Base-by-base conservation (phyloP, 1,140 invertebrate species). In the Diprion similis region DNA sequence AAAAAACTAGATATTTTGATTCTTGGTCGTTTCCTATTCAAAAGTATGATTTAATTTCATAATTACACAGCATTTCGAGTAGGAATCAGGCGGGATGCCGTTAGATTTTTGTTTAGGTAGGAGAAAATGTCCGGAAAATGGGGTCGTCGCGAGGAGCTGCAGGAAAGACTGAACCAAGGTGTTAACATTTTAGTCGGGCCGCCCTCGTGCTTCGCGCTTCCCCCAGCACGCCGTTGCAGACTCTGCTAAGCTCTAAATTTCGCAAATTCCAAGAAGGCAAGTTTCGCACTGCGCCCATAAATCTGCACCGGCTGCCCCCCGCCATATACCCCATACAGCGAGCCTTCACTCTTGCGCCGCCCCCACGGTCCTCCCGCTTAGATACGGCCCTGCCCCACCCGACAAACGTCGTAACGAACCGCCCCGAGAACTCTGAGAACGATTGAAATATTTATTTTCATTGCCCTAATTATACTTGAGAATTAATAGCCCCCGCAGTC, bases 181-280 rank as follows among this genome's bases (percentile, higher is more conserved):
- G 51, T 59, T 59, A 59, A 59, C 51, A 59, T 59, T 59, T 59
- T 59, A 59, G 51, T 59, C 51, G 7, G 4, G 9, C 51, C 51
- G 11, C 11, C 8, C 51, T 8, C 8, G 11, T 9, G 11, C 51
- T 59, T 59, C 11, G 11, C 51, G 11, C 51, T 8, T 15, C 4
- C 0, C 51, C n/a, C 51, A 13, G 11, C 51, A 9, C 51, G n/a
- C 51, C 24, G 24, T 37, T 59, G 51, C 51, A 59, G 51, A 59
- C 51, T 59, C 51, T 13, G 51, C 51, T 59, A 59, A 59, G 51
- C 51, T 59, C 51, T 59, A 59, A 59, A 59, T 59, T 59, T 59
- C 51, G 51, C 51, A 59, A 59, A 59, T 59, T 59, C 51, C 51
- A 59, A 59, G 51, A 59, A 59, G 51, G 51, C 51, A 59, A 59